Base-by-base conservation (phyloP, 2,888 invertebrate genomes). In the Ametastegia equiseti region DNA sequence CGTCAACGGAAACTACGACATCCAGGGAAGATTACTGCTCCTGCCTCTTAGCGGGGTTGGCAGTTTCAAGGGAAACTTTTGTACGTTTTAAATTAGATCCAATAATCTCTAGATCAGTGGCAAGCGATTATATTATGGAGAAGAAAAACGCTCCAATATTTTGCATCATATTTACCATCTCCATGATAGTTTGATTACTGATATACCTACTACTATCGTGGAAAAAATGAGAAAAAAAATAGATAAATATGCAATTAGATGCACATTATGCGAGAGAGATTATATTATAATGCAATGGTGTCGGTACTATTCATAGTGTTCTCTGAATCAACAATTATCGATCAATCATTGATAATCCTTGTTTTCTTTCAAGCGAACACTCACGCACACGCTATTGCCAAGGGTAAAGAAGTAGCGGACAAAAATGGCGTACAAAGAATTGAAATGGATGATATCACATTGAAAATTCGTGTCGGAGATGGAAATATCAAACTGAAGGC, bases 351-450 rank as follows among this genome's bases (percentile, higher is more conserved):
- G 13, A 19, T 42, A 27, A 65, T 30, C 9, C 57, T 4, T 79
- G 85, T 80, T 84, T 83, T 83, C 83, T 81, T 83, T 86, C 11
- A 84, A 95, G 95, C 94, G 73, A 93, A 94, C 73, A 94, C 94
- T 7, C 93, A 94, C 80, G 94, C 94, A 0, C 92, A 93, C 42
- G 93, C 94, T 0, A 94, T 93, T 83, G 95, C 94, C 0, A 91
- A 91, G 33, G 94, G 94, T 0, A 95, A 94, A 84, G 92, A 93
- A 3, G 90, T 94, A 5, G 88, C 87, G 1, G 90, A 92, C 73
- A 94, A 93, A 84, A 94, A 95, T 13, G 95, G 94, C 0, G 92
- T 94, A 5, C 93, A 94, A 80, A 95, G 94, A 87, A 92, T 95
- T 78, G 94, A 94, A 86, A 91, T 94, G 1, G 94, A 95, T 79